Base-by-base conservation (phyloP, 2,113 vertebrate species). In the Lucifuga dentata region DNA sequence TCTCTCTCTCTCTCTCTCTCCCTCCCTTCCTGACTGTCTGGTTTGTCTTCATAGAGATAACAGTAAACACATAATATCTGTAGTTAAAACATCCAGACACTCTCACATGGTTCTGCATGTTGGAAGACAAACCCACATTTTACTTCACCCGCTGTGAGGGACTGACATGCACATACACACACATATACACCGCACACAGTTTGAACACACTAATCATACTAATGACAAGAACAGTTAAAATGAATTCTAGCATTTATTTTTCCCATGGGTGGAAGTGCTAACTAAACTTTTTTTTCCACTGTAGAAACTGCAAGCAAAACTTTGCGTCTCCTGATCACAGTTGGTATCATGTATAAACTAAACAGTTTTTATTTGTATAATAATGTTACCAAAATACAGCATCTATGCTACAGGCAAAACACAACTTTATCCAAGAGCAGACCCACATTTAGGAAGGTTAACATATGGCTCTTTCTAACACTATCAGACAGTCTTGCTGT, bases 31-130 rank as follows among this genome's bases (percentile, higher is more conserved):
- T 19, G 59, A 68, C 57, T 2, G 57, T 80, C 87, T 69, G 60
- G 73, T 84, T 86, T 75, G 52, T 67, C 67, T 57, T 53, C 39
- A 55, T 64, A 55, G 12, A 50, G 76, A 83, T 72, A 79, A 15
- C 51, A 70, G 76, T 33, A 44, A 0, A 11, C 33, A 67, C 12
- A 0, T 52, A 39, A 58, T 32, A 63, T 73, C 55, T 78, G 53
- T 11, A 29, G 73, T 83, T 68, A 29, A 59, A 50, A 63, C 33
- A 56, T 17, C 41, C 15, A 33, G 64, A 40, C 2, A 0, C 20
- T 32, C 13, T 16, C 43, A 51, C 43, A 8, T 36, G 43, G 26
- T 17, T 63, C 69, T 24, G 40, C 39, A 24, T 40, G 11, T 61
- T 13, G 57, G 12, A 52, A 62, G 46, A 41, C 33, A 49, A 68